These are phyloP conservation scores for Lepidocyrtinus sp. DNA, from an alignment of 2,888 invertebrate genomes.

Conservation along the genomic window DNA sequence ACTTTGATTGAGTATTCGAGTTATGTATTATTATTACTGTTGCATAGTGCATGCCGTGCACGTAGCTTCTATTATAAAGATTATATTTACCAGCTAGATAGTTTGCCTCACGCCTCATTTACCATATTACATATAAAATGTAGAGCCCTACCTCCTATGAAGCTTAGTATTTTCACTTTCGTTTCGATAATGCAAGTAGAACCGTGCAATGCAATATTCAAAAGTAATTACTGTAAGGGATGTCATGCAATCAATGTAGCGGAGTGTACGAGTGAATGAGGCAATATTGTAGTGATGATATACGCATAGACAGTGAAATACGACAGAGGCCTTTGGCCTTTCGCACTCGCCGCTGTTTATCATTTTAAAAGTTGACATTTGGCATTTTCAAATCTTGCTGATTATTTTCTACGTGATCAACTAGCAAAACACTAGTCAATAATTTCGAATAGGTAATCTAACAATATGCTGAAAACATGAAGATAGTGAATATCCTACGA, in stretches of 20 bases:
- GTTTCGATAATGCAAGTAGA: not conserved
- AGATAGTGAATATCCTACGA: too few species aligned
- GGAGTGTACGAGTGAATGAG: too few species aligned
- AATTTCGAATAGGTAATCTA: too few species aligned
- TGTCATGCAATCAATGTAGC: not conserved
- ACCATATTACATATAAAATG: not conserved
- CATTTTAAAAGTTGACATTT: constrained; percentile 2
- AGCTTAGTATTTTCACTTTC: not conserved
- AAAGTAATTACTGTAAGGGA: not conserved
- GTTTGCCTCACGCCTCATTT: not conserved
- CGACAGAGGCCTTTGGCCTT: constrained; percentile 34
- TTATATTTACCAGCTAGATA: not conserved
- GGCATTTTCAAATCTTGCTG: not conserved
- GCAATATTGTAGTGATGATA: not conserved
- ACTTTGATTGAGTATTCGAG: not conserved
- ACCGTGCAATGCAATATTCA: too few species aligned
- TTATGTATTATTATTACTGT: too few species aligned
- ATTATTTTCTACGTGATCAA: not conserved
- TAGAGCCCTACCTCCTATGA: not conserved
- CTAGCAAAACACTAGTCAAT: too few species aligned
- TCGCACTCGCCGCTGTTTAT: constrained; percentile 21
- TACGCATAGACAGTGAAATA: not conserved
- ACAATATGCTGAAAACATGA: too few species aligned
- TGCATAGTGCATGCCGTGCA: too few species aligned
- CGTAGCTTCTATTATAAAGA: not conserved